Evolutionary conservation across 2,113 vertebrate species (phyloP), one percentile per base, ranked within the genome.

Genomic region (Neolamprologus caudopunctatus): DNA sequence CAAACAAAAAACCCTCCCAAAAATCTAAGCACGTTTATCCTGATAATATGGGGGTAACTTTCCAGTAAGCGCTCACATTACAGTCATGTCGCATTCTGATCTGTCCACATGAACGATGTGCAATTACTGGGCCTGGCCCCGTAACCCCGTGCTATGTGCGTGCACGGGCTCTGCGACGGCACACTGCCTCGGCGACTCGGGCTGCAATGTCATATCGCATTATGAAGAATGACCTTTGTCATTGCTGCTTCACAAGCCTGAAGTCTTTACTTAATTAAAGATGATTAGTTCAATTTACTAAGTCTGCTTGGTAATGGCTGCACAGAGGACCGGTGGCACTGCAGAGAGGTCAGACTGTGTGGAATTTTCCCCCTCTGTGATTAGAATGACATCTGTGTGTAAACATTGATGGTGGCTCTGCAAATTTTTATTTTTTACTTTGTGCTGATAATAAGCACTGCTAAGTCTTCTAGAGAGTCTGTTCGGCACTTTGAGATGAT

Each of bases 241-340:
- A 89, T 82, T 78, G 88, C 93, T 94, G 85, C 87, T 91, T 90
- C 89, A 89, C 87, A 53, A 92, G 94, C 94, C 91, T 73, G 63
- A 66, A 91, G 94, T 94, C 87, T 82, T 87, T 83, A 90, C 87
- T 94, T 96, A 96, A 96, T 96, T 95, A 96, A 95, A 95, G 94
- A 91, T 90, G 94, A 95, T 96, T 94, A 95, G 91, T 91, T 95
- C 91, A 95, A 96, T 95, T 95, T 95, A 87, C 93, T 83, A 85
- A 86, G 85, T 93, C 91, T 94, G 92, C 87, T 93, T 28, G 14
- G 85, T 96, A 91, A 91, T 93, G 93, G 91, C 78, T 80, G 75
- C 81, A 80, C 79, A 86, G 87, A 87, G 85, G 85, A 87, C 54
- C 26, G 31, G 53, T 93, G 93, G 86, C 90, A 78, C 54, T 19